Conservation (phyloP, 2,888 invertebrate species). For the Tetropium fuscum region DNA sequence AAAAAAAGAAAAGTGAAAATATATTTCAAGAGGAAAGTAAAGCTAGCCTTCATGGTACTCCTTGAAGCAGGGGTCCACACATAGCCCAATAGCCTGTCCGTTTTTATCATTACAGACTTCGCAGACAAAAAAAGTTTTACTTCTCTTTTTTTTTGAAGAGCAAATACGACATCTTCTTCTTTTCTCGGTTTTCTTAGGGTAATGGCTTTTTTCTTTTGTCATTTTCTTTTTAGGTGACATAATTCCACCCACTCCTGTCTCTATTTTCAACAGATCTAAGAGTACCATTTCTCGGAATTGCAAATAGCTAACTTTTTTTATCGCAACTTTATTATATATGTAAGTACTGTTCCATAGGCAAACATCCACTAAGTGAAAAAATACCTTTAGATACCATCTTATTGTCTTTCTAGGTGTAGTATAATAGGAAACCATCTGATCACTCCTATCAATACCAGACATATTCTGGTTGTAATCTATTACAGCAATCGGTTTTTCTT, state of each 20-base stretch:
- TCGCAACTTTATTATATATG: neutral
- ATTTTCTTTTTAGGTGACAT: neutral
- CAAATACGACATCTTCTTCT: neutral
- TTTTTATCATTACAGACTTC: neutral
- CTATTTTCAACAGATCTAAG: neutral
- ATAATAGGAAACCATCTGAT: constrained; percentile 1
- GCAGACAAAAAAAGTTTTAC: neutral
- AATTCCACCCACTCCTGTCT: neutral
- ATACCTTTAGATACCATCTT: neutral
- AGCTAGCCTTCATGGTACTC: neutral
- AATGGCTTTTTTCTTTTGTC: neutral
- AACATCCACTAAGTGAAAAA: constrained; percentile 1
- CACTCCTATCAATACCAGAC: constrained; percentile 2
- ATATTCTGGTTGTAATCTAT: constrained; percentile 7
- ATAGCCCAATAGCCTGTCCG: neutral
- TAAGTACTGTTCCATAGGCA: too few species aligned
- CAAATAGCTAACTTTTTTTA: neutral
- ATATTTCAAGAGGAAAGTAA: neutral
- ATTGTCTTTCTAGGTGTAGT: neutral
- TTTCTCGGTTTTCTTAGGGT: neutral
- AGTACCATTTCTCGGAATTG: neutral
- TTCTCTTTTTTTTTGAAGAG: constrained; percentile 1
- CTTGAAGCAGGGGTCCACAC: neutral
- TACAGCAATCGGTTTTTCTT: constrained; percentile 1
- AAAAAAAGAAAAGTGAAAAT: too few species aligned